Evolutionary conservation across 2,113 vertebrate species (phyloP).

Genomic region (Mus spicilegus): DNA sequence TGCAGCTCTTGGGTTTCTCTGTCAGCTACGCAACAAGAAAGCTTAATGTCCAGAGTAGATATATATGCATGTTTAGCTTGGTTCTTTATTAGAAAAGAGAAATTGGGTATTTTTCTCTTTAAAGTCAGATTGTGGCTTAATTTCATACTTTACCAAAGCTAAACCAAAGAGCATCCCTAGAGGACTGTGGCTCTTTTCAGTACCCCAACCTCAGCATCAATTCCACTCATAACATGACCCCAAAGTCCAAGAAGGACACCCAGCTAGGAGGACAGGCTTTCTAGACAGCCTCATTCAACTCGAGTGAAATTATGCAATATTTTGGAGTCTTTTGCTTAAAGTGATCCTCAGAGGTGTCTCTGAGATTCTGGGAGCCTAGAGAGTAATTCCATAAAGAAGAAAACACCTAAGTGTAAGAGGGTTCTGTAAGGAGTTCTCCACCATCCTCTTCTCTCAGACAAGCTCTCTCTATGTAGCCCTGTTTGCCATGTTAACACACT

Average conservation of each 20-base stretch:
- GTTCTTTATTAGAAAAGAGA: conserved; percentile 54
- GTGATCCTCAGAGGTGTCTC: background rate
- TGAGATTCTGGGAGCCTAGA: background rate
- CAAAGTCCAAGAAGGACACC: background rate
- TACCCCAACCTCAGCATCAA: background rate
- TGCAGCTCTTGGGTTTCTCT: background rate
- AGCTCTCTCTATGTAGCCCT: background rate
- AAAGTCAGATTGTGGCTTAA: background rate
- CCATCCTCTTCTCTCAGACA: background rate
- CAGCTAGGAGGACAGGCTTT: background rate
- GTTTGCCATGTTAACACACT: background rate
- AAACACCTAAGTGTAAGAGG: background rate
- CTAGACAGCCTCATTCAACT: background rate
- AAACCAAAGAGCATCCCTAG: conserved; percentile 11
- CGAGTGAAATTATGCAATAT: background rate
- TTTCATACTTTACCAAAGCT: conserved; percentile 47
- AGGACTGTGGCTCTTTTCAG: background rate
- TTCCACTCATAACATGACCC: background rate
- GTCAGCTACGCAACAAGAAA: conserved; percentile 63
- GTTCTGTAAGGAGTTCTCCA: background rate
- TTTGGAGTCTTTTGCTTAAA: background rate
- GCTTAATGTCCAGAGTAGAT: conserved; percentile 54
- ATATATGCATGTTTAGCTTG: background rate
- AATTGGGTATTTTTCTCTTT: conserved; percentile 14
- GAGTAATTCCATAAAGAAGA: background rate